Base-by-base conservation (phyloP, 2,113 vertebrate species). In the Stigmatopora nigra region DNA sequence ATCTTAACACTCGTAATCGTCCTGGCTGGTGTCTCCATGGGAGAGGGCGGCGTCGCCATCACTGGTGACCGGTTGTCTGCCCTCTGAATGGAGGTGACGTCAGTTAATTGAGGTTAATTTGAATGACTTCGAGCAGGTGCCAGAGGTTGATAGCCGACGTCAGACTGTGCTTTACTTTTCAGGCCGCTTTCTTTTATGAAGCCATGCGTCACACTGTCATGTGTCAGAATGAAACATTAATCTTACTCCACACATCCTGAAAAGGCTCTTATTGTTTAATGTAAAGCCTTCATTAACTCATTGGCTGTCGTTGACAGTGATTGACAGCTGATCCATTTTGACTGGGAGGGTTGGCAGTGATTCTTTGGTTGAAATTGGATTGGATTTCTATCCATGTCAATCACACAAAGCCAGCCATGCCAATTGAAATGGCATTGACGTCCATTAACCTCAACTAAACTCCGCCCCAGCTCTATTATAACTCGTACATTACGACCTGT, bases 101-200 rank as follows among this genome's bases (percentile, higher is more conserved):
- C 19, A 35, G 66, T 80, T 87, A 85, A 87, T 83, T 79, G 76
- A 77, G 81, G 84, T 84, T 86, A 83, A 81, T 75, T 73, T 77
- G 61, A 81, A 64, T 69, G 75, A 65, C 64, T 78, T 38, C 46
- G 73, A 71, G 67, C 72, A 78, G 65, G 77, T 77, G 78, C 48
- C 55, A 60, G 46, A 79, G 66, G 70, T 65, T 75, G 74, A 68
- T 74, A 57, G 56, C 48, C 44, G 65, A 64, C 73, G 63, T 67
- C 65, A 63, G 48, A n/a, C n/a, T 60, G 57, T 14, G 14, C 38
- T 60, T 60, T 5, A 41, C 57, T 41, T 59, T 59, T 59, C 36
- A 7, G 5, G n/a, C 7, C 8, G 38, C 17, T 44, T 41, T 60
- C 7, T 58, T 44, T 44, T 16, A 41, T 44, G n/a, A 2, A 19